phyloP scores from a whole-genome alignment of 2,113 vertebrate genomes.

The Labeo rohita region DNA sequence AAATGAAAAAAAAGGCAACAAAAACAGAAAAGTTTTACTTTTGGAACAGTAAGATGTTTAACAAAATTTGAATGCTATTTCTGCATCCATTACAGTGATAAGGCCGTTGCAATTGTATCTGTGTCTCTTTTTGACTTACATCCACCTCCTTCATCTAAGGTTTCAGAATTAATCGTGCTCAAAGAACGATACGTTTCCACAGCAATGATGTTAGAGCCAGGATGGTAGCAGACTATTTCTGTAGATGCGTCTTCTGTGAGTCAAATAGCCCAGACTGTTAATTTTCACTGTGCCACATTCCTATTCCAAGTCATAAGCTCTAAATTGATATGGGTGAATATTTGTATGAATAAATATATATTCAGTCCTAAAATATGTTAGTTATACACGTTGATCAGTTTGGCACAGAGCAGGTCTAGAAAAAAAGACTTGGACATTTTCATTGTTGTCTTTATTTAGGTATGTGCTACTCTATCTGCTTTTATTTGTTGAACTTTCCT shows the following conservation, averaged over 20 bases:
- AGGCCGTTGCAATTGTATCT: not conserved
- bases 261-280: not conserved
- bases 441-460: conserved; percentile 8
- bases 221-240: not conserved
- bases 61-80: not conserved
- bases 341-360: conserved; percentile 11
- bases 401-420: not conserved
- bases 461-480: not conserved
- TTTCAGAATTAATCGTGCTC: not conserved
- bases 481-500: not conserved
- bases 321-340: not conserved
- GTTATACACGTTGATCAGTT: not conserved
- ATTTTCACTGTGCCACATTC: not conserved
- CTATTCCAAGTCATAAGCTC: not conserved
- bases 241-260: not conserved
- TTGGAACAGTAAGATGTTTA: not conserved
- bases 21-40: not conserved
- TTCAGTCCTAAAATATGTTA: not conserved
- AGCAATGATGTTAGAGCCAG: not conserved
- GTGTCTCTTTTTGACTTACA: not conserved
- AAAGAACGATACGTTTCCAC: not conserved
- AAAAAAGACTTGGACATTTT: not conserved
- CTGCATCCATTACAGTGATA: not conserved
- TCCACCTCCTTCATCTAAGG: not conserved
- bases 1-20: not conserved